Percentiles rank a stretch among this genome's conserved stretches.
These are phyloP conservation scores for Ictalurus punctatus DNA, from an alignment of 2,113 vertebrate species.

Conservation along the genomic window DNA sequence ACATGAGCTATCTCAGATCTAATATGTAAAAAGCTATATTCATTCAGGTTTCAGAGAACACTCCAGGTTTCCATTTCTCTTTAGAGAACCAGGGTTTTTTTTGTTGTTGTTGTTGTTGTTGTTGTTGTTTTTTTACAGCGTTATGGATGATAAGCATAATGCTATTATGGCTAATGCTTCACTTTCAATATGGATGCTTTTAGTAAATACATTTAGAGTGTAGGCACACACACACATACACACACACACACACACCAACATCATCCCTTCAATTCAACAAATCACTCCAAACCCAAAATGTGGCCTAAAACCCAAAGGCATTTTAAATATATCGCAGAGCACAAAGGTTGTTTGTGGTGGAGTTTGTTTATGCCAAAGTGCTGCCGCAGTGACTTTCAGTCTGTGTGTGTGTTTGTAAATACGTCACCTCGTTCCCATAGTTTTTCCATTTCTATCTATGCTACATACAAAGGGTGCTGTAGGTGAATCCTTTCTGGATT, in stretches of 20 bases:
- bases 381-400: conserved; percentile 58
- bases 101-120: not conserved
- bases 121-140: not conserved
- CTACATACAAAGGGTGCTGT: conserved; percentile 10
- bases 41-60: not conserved
- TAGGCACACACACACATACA: not conserved
- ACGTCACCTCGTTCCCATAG: conserved; percentile 54
- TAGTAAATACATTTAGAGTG: conserved; percentile 14
- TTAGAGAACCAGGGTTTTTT: not conserved
- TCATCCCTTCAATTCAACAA: conserved; percentile 31
- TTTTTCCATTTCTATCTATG: conserved; percentile 25
- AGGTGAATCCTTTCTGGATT: not conserved
- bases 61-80: not conserved
- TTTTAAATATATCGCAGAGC: conserved; percentile 31
- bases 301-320: conserved; percentile 24
- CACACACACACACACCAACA: not conserved
- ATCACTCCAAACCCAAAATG: conserved; percentile 44
- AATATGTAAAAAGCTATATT: not conserved
- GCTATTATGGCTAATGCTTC: conserved; percentile 20
- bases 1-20: not conserved
- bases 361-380: conserved; percentile 42
- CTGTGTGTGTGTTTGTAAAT: conserved; percentile 58
- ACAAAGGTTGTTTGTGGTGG: not conserved
- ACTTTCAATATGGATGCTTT: conserved; percentile 3
- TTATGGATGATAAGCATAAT: not conserved